Percentiles rank a stretch among this genome's conserved stretches.
phyloP scores from a whole-genome alignment of 2,113 vertebrate genomes.

The Eidolon helvum region DNA sequence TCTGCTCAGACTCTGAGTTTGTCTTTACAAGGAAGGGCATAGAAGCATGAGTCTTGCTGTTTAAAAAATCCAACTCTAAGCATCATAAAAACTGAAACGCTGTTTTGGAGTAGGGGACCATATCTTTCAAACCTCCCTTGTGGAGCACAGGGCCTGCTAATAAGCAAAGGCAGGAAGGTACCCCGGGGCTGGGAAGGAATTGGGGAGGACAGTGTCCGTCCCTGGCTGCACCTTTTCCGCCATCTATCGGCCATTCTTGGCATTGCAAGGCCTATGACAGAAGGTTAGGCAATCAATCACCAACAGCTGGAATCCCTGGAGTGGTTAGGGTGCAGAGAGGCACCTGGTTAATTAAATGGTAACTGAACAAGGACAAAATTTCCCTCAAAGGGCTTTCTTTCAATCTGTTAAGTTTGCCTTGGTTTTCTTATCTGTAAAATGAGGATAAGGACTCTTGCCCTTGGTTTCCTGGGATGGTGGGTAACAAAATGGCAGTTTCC shows the following conservation, averaged over 20 bases:
- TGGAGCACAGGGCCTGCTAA: neutral
- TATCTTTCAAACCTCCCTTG: neutral
- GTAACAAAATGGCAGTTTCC: neutral
- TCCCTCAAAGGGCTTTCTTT: neutral
- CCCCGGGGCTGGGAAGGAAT: neutral
- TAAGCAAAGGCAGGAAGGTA: neutral
- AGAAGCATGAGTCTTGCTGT: neutral
- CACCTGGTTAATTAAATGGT: neutral
- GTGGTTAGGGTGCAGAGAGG: neutral
- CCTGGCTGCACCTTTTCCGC: neutral
- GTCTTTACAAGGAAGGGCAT: neutral
- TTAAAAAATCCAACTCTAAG: neutral
- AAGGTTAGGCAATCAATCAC: neutral
- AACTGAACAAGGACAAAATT: neutral
- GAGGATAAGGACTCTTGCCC: neutral
- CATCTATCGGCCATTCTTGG: slow-evolving; percentile 42
- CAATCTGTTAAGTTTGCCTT: neutral
- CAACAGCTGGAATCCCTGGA: neutral
- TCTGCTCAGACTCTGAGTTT: neutral
- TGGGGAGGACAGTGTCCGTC: accelerated
- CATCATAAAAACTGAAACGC: neutral
- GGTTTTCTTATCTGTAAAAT: neutral
- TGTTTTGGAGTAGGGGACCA: neutral
- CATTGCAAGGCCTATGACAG: neutral
- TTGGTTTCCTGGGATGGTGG: neutral